A percentile compares a stretch with the other conserved stretches of the same genome.
phyloP scores from a whole-genome alignment of 1,140 invertebrate species.

The Panagrolaimus sp. region DNA sequence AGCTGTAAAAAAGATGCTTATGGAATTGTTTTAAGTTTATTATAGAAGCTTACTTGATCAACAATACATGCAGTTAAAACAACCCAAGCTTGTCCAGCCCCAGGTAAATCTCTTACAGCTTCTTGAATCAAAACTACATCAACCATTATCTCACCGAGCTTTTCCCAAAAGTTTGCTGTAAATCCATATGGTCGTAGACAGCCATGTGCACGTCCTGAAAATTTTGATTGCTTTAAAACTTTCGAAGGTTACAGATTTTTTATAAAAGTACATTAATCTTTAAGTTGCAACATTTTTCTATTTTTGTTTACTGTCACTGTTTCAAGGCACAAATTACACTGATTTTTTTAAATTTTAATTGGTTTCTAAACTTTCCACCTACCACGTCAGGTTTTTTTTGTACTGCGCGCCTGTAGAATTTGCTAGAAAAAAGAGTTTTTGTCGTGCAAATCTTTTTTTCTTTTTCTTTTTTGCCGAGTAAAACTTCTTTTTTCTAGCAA shows the following conservation, averaged over 20 bases:
- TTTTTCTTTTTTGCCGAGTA: no score
- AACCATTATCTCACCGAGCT: slow-evolving; percentile 55
- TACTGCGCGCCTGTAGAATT: no score
- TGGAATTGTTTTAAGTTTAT: background rate
- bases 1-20: background rate
- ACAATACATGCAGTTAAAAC: slow-evolving; percentile 56
- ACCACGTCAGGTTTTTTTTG: no score
- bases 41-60: slow-evolving; percentile 39
- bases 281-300: no score
- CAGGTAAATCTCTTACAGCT: slow-evolving; percentile 54
- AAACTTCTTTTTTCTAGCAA: no score
- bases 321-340: no score
- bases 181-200: slow-evolving; percentile 53
- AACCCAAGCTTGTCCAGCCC: slow-evolving; percentile 57
- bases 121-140: slow-evolving; percentile 55
- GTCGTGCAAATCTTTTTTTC: no score
- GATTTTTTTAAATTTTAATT: no score
- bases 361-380: no score
- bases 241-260: background rate
- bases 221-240: slow-evolving; percentile 21
- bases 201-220: slow-evolving; percentile 43
- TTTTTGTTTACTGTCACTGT: slow-evolving; percentile 1
- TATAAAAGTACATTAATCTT: no score
- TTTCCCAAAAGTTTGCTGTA: slow-evolving; percentile 49
- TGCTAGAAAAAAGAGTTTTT: no score